Base-by-base conservation (phyloP, 2,888 invertebrate species). In the Gymnosoma rotundatum region DNA sequence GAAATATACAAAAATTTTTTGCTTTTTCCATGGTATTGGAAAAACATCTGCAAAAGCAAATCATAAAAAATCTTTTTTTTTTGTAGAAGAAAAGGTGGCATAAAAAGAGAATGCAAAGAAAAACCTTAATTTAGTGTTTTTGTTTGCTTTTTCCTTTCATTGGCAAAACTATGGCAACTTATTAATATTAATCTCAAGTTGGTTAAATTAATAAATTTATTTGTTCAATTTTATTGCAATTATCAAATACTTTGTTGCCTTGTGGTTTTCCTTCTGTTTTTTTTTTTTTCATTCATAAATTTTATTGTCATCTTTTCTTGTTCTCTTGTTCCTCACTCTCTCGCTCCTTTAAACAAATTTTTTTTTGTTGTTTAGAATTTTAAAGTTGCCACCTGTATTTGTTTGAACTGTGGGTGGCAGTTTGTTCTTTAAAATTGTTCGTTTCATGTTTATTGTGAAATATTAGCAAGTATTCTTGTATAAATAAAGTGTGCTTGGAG, bases 221-320 rank as follows among this genome's bases (percentile, higher is more conserved):
- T 52, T 50, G 16, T 9, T 52, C 0, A 52, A 52, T 52, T 48
- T 48, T 45, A n/a, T n/a, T 69, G 54, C 38, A 54, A 42, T 58
- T 70, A 32, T 42, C 20, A 66, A 48, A 12, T 42, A 66, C 10
- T 45, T 67, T 69, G 67, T 70, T 60, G 58, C 48, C 32, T 70
- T 80, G 48, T 63, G 18, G n/a, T 12, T 20, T 61, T 66, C 66
- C 48, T 52, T 4, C 56, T 42, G 42, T 42, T 42, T 42, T 58
- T 70, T 52, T 36, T 81, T 72, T 52, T 20, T 81, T 66, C 72
- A 73, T 79, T 73, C 73, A 73, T 73, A 58, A 78, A 18, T 74
- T n/a, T 48, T 56, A 36, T 52, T 45, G 50, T 73, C 25, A 42
- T 66, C 25, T 76, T 52, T 76, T 52, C 58, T 64, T 32, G 52